Evolutionary conservation across 2,888 invertebrate genomes (phyloP), one percentile per base, ranked within the genome.

Genomic region (Germaria angustata): DNA sequence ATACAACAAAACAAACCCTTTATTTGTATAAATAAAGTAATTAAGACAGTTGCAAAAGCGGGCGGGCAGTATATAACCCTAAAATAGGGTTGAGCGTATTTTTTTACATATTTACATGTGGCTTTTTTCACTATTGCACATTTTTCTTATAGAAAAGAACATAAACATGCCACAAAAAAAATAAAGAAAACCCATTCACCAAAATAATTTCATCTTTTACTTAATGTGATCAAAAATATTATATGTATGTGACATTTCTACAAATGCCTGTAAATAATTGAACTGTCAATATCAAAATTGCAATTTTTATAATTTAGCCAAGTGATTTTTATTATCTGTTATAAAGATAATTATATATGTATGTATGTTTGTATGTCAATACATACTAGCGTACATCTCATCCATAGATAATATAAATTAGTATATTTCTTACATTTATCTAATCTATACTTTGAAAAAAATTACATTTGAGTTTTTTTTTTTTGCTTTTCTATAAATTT

Each of bases 281-380:
- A 79, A 51, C 32, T 65, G 72, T 59, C 72, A 65, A 79, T 72
- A 72, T 59, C 72, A 51, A 24, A 53, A 41, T 57, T 66, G 24
- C n/a, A 49, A 66, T 36, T 65, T 72, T 49, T 66, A 53, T 68
- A 59, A 36, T 28, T 49, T 57, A 41, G 8, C 55, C 13, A 41
- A 63, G 28, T 65, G 13, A 61, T 59, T 65, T 55, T 17, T 22
- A 46, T 65, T 78, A 78, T 71, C 63, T 71, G 5, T 46, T 71
- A 41, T 28, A 57, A 66, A 57, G 9, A 49, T 41, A 53, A 65
- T 34, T 36, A 17, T 20, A 51, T 11, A 53, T n/a, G n/a, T 39
- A 39, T 39, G 39, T 39, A 39, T n/a, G 8, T 11, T 28, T n/a
- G n/a, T 39, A 39, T 39, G 39, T 39, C 9, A 2, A 5, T 22